These are phyloP conservation scores for Prionace glauca DNA, from an alignment of 2,797 vertebrate genomes.

Conservation along the genomic window DNA sequence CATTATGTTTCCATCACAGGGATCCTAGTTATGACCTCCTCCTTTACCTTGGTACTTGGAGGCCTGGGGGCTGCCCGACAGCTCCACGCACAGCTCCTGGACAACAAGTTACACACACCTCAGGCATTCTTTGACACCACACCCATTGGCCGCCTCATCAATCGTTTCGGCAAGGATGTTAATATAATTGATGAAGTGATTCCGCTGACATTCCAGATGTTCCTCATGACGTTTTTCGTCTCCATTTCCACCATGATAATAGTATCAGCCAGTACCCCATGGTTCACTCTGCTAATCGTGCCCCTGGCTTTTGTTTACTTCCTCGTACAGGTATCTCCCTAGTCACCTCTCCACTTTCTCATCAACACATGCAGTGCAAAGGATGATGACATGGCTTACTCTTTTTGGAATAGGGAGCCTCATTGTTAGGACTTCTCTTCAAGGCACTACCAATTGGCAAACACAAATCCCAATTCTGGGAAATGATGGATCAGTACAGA, in stretches of 20 bases:
- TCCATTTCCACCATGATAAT: slow-evolving; percentile 81
- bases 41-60: slow-evolving; percentile 76
- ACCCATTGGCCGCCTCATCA: slow-evolving; percentile 86
- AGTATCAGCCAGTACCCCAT: slow-evolving; percentile 75
- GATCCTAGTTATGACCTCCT: slow-evolving; percentile 74
- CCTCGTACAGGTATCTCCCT: slow-evolving; percentile 79
- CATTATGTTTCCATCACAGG: slow-evolving; percentile 55
- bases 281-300: slow-evolving; percentile 72
- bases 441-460: neutral
- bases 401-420: neutral
- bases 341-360: neutral
- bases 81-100: slow-evolving; percentile 72
- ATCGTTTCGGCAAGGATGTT: slow-evolving; percentile 95
- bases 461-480: neutral
- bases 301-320: slow-evolving; percentile 75
- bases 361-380: neutral
- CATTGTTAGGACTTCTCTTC: neutral
- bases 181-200: slow-evolving; percentile 83
- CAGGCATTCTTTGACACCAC: slow-evolving; percentile 96
- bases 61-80: slow-evolving; percentile 71
- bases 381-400: neutral
- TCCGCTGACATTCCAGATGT: slow-evolving; percentile 75
- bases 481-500: neutral
- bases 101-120: slow-evolving; percentile 81
- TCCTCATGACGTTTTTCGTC: slow-evolving; percentile 71